Evolutionary conservation across 1,140 invertebrate genomes (phyloP).

Genomic region (Drosophila rhopaloa): DNA sequence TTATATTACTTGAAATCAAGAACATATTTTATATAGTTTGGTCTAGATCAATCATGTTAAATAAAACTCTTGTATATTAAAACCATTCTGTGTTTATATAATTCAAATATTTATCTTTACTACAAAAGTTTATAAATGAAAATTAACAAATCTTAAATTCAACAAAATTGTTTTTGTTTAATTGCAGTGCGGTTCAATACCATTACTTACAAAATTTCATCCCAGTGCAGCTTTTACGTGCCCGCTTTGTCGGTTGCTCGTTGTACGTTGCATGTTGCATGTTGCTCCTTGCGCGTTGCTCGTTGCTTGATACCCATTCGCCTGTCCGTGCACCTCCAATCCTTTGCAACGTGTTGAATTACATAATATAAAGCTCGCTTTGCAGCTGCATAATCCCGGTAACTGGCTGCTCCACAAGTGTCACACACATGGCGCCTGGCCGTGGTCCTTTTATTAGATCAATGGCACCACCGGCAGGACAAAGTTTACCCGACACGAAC

Average conservation of each 20-base stretch:
- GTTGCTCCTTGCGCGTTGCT: not conserved
- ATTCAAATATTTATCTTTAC: too few species aligned
- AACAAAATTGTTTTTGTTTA: too few species aligned
- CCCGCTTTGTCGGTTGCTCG: not conserved
- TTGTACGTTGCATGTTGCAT: conserved; percentile 22
- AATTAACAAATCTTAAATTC: too few species aligned
- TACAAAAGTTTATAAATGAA: too few species aligned
- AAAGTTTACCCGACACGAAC: conserved; percentile 62
- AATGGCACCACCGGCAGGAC: conserved; percentile 31
- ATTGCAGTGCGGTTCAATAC: too few species aligned
- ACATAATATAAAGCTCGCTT: conserved; percentile 77
- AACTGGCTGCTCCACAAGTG: conserved; percentile 69
- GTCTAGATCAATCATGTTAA: too few species aligned
- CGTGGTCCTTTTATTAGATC: conserved; percentile 67
- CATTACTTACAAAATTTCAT: too few species aligned
- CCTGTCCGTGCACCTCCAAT: not conserved
- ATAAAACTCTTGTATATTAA: too few species aligned
- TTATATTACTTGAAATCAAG: too few species aligned
- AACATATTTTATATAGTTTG: too few species aligned
- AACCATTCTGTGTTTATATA: too few species aligned
- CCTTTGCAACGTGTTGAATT: conserved; percentile 74
- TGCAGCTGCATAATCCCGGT: conserved; percentile 65
- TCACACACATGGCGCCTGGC: conserved; percentile 47
- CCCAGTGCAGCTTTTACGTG: conserved; percentile 16
- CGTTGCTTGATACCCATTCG: conserved; percentile 46